Evolutionary conservation across 2,113 vertebrate genomes (phyloP), one percentile per base, ranked within the genome.

Genomic region (Pimephales promelas): DNA sequence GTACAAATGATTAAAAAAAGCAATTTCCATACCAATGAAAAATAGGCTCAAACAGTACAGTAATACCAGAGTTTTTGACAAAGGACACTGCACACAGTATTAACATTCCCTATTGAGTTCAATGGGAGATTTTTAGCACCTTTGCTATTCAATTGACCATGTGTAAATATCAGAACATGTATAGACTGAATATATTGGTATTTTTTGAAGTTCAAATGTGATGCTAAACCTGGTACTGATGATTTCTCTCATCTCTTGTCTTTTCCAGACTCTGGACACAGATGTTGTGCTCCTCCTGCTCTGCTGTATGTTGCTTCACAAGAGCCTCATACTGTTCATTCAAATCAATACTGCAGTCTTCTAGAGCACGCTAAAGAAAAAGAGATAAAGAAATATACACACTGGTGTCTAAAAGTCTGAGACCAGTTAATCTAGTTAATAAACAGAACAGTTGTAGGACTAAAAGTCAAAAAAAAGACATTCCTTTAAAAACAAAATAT

Each of bases 161-260:
- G 24, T 28, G 47, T 31, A 75, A 11, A 75, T 28, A 14, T 75
- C 45, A 52, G 9, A 75, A 52, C 45, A 47, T 28, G 13, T 34
- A 49, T 22, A 71, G 22, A 43, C 13, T 49, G 24, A 9, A n/a
- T 71, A 13, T 71, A 74, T 9, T 10, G 45, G 3, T 31, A 16
- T 26, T 31, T 24, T 28, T 28, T 28, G 0, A 28, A 34, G 56
- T 16, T 26, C 3, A 52, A 22, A 4, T 11, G 18, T 18, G 14
- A 64, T 18, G n/a, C 8, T 59, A 24, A 59, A 97, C 96, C 96
- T 96, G 94, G 79, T 95, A 94, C 77, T 95, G 95, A 84, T 93
- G 94, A 89, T 94, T 94, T 75, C 94, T 94, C 54, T 96, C 95
- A 6, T 96, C 94, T 86, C 90, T 90, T 40, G 92, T 92, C 83